Base-by-base conservation (phyloP, 1,140 invertebrate genomes). In the Panonychus citri region DNA sequence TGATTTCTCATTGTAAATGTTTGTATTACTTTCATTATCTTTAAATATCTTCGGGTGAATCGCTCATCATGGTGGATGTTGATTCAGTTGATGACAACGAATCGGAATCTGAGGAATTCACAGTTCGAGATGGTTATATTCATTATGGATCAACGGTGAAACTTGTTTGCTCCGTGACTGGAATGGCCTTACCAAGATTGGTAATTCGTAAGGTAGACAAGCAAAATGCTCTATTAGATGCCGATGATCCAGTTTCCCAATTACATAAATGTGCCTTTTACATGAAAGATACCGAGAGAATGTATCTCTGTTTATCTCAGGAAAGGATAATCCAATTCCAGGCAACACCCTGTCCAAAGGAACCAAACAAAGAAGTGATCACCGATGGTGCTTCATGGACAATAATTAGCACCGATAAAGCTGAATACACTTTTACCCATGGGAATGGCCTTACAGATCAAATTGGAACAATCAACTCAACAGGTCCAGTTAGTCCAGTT, bases 381-480 rank as follows among this genome's bases (percentile, higher is more conserved):
- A 98, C 96, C 69, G 95, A 99, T 68, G 94, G 94, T 28, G 95
- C 95, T 13, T 96, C 91, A 57, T 99, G 95, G 95, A 99, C 95
- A 12, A 99, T 99, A 66, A 99, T 99, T 63, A 96, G 89, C 39
- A 98, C 94, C 2, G 93, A 98, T 69, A 96, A 96, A 69, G 94
- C 93, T 0, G 94, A 98, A 71, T 99, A 98, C 70, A 90, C 93
- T 63, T 99, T 97, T 65, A 98, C 83, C 71, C 94, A 98, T 70
- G 94, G 91, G 26, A 97, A 97, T 91, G 94, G 94, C 3, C 91
- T 91, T 27, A 88, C 95, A 1, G 78, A 85, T 30, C 5, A 34
- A 34, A n/a, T n/a, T 34, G 30, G 30, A 34, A 12, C 5, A 34
- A 34, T 12, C 30, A n/a, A n/a, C n/a, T n/a, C n/a, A n/a, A n/a